Percentiles rank a stretch among this genome's conserved stretches.
Evolutionary conservation across 2,888 invertebrate species (phyloP).

Genomic region (Fragum fragum): DNA sequence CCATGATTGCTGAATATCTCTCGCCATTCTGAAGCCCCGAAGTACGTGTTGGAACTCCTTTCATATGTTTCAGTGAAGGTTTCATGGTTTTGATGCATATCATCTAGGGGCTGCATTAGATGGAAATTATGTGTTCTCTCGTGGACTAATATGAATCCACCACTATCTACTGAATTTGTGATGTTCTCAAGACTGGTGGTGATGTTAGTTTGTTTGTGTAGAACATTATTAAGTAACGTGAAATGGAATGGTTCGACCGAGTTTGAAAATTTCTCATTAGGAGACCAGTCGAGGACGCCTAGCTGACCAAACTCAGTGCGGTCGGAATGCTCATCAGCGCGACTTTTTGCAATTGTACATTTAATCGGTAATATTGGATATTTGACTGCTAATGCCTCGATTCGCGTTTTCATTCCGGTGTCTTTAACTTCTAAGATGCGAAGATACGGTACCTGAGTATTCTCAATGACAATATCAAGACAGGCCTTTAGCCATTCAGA

Average conservation of each 20-base stretch:
- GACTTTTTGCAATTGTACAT: conserved; percentile 88
- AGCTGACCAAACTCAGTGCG: conserved; percentile 87
- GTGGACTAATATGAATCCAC: conserved; percentile 87
- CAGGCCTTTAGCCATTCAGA: conserved; percentile 82
- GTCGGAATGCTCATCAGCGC: conserved; percentile 7
- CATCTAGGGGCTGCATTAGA: conserved; percentile 73
- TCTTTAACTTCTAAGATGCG: conserved; percentile 90
- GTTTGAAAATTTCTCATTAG: conserved; percentile 87
- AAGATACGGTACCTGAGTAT: conserved; percentile 57
- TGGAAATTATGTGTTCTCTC: conserved; percentile 86
- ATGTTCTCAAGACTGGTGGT: conserved; percentile 73
- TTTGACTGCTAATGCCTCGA: conserved; percentile 87
- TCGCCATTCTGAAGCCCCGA: conserved; percentile 73
- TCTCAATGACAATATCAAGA: conserved; percentile 88
- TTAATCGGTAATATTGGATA: conserved; percentile 91
- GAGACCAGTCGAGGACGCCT: conserved; percentile 89
- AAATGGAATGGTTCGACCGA: conserved; percentile 76
- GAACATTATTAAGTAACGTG: conserved; percentile 78
- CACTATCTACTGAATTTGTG: conserved; percentile 89
- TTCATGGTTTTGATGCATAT: conserved; percentile 53
- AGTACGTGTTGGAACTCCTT: conserved; percentile 71
- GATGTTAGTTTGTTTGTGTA: conserved; percentile 75
- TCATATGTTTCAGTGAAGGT: conserved; percentile 48
- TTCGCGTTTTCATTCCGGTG: conserved; percentile 66
- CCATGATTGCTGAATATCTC: conserved; percentile 84